Evolutionary conservation across 1,140 invertebrate species (phyloP), one percentile per base, ranked within the genome.

Genomic region (Chironomus tepperi): DNA sequence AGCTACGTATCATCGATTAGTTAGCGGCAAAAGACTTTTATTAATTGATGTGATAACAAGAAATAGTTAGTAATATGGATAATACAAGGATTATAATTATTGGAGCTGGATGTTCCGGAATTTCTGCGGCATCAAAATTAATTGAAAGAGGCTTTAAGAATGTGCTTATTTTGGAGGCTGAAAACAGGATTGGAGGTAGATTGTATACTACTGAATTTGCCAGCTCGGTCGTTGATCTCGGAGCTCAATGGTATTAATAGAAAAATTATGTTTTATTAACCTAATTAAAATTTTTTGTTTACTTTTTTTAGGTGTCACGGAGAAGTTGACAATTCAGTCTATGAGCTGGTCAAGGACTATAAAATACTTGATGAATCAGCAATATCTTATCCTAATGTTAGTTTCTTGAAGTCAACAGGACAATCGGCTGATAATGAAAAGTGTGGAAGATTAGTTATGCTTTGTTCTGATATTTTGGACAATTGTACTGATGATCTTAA

Each of bases 131-230:
- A 2, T 87, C 91, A 78, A 84, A 89, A 75, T 83, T 93, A 10
- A 81, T 85, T 0, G 86, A 89, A 77, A 88, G 90, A 79, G 90
- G 90, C 9, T 84, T 92, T 34, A 85, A 84, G 43, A 88, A 90
- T 79, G 88, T 91, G 75, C 85, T 86, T 0, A 82, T 93, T 65
- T 80, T 93, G 18, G 91, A 93, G 84, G 90, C 91, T 9, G 89
- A 89, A 47, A 89, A 91, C 78, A 88, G 90, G 85, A 91, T 83
- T 78, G 90, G 91, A 42, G 91, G 91, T 73, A 83, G 91, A 76
- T 89, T 92, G 16, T 89, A 90, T 80, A 91, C 90, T 0, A 90
- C 89, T 77, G 89, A 88, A 85, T 83, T 92, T 24, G 89, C 89
- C 42, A 90, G 92, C 75, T 85, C 88, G 0, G 86, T 89, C 6